phyloP scores from a whole-genome alignment of 1,140 invertebrate species.

The Neodiprion lecontei region DNA sequence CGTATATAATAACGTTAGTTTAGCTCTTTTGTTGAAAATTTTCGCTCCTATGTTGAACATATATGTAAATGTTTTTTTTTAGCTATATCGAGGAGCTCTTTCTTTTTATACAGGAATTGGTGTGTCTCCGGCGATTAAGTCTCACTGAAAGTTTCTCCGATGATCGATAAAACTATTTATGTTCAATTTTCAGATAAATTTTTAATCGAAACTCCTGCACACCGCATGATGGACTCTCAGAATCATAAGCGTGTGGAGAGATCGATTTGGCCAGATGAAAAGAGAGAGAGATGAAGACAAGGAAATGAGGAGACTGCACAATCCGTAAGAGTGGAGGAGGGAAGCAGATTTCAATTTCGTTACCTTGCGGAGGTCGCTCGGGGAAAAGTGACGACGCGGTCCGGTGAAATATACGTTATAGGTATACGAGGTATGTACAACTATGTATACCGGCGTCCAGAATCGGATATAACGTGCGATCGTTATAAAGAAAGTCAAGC shows the following conservation, averaged over 20 bases:
- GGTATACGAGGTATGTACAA: constrained; percentile 29
- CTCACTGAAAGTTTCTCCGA: too few relatives aligned
- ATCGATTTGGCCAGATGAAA: not conserved
- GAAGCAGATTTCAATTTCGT: constrained; percentile 41
- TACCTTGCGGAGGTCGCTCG: constrained; percentile 41
- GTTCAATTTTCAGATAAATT: too few relatives aligned
- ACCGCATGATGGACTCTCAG: not conserved
- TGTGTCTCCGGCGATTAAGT: too few relatives aligned
- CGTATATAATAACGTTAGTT: too few relatives aligned
- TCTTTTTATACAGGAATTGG: too few relatives aligned
- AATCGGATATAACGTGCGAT: constrained; percentile 33
- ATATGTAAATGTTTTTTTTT: too few relatives aligned
- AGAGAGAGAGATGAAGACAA: not conserved
- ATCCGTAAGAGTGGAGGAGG: not conserved
- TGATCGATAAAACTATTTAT: too few relatives aligned
- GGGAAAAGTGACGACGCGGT: constrained; percentile 37
- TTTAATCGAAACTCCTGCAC: too few relatives aligned
- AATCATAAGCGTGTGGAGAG: not conserved
- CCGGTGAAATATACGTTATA: not conserved
- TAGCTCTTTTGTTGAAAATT: too few relatives aligned
- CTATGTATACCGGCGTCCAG: constrained; percentile 21
- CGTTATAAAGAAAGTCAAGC: constrained; percentile 38
- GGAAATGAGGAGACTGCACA: not conserved
- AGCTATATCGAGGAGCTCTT: too few relatives aligned
- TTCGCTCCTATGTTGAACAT: too few relatives aligned